These are phyloP conservation scores for Neuroterus valhalla DNA, from an alignment of 1,140 invertebrate species.

Conservation along the genomic window DNA sequence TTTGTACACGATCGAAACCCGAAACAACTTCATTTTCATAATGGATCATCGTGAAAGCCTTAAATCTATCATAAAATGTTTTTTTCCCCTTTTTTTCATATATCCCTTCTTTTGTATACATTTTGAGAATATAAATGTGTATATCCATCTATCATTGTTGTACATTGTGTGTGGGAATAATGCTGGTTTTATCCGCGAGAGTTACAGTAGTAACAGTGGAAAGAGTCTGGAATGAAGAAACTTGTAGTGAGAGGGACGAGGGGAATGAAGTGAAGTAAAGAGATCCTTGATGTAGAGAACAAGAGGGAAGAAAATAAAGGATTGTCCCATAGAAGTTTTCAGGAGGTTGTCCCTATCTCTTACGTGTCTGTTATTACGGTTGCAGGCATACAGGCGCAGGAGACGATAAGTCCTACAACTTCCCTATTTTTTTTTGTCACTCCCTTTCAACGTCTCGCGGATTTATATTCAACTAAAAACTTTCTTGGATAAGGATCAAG, in stretches of 20 bases:
- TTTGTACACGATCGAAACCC: no score
- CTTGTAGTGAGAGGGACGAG: background rate
- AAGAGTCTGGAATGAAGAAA: constrained; percentile 1
- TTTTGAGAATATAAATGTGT: background rate
- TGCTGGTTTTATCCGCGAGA: constrained; percentile 45
- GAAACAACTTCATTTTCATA: no score
- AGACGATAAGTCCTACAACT: no score
- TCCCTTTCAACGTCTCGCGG: no score
- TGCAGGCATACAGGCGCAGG: no score
- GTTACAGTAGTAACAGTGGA: constrained; percentile 37
- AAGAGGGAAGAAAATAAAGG: constrained; percentile 37
- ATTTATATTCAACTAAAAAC: background rate
- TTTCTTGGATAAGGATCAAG: background rate
- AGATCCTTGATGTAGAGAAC: constrained; percentile 27
- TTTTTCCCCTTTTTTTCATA: no score
- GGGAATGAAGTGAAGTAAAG: constrained; percentile 13
- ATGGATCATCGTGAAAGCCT: no score
- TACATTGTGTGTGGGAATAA: constrained; percentile 46
- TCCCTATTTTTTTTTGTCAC: no score
- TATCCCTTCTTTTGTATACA: no score
- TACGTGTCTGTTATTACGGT: no score
- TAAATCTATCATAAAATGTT: no score
- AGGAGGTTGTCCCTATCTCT: no score
- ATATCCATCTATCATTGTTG: constrained; percentile 32
- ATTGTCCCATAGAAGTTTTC: constrained; percentile 31